A percentile compares a stretch with the other conserved stretches of the same genome.
phyloP scores from a whole-genome alignment of 2,888 invertebrate species.

The Lycophotia porphyrea region DNA sequence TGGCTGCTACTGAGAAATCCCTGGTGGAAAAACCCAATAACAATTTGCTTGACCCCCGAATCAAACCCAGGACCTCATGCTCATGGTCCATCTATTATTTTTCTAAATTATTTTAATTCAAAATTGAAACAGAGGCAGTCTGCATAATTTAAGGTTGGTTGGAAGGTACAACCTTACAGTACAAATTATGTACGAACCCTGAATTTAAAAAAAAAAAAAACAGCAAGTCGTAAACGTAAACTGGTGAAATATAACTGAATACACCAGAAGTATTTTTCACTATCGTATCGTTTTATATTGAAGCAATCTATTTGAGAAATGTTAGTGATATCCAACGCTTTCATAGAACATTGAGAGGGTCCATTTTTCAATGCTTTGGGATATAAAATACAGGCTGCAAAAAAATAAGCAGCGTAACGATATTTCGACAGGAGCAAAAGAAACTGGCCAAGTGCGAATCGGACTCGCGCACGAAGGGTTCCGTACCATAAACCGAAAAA shows the following conservation, averaged over 20 bases:
- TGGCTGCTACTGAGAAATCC: too few relatives aligned
- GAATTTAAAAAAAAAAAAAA: not conserved
- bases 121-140: not conserved
- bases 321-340: conserved; percentile 20
- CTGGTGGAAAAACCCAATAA: too few relatives aligned
- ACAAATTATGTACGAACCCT: not conserved
- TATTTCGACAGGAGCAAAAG: too few relatives aligned
- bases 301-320: conserved; percentile 42
- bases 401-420: not conserved
- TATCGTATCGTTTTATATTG: conserved; percentile 18
- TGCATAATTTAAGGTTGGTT: not conserved
- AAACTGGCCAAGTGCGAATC: too few relatives aligned
- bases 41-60: too few relatives aligned
- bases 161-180: not conserved
- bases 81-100: not conserved
- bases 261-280: not conserved
- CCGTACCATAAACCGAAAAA: too few relatives aligned
- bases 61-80: too few relatives aligned
- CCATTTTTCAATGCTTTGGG: conserved; percentile 43
- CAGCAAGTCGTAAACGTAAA: not conserved
- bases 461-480: too few relatives aligned
- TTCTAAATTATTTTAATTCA: not conserved
- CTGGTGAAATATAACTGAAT: not conserved
- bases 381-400: conserved; percentile 6
- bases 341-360: conserved; percentile 23